Evolutionary conservation across 2,113 vertebrate species (phyloP), one percentile per base, ranked within the genome.

Genomic region (Vulpes ferrilata): DNA sequence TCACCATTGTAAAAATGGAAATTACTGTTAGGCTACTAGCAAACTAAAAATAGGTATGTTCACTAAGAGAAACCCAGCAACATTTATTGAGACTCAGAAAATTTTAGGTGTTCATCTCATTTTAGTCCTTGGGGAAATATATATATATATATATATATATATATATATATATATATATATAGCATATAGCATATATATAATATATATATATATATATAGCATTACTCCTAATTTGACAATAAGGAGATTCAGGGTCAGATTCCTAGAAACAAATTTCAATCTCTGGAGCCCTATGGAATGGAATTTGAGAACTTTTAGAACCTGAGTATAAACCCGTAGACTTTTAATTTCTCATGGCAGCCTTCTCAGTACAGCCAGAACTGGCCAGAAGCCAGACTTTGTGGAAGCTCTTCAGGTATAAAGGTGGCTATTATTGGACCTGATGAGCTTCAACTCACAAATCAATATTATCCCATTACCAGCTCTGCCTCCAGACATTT

Each of bases 391-490:
- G 80, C 53, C 92, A 97, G 86, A 57, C 35, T 92, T 38, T 12
- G n/a, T 59, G 25, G 67, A 87, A 38, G 59, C 51, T 93, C 17
- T 80, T 65, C 65, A 43, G 27, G 32, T 78, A 12, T 38, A 65
- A 96, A 94, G 38, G 83, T 74, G 43, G 64, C 51, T 89, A n/a
- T 76, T 89, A 60, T 71, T 51, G n/a, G 62, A 71, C 74, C 67
- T 84, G 60, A 96, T 57, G 85, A 95, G 43, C 30, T 90, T 96
- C 79, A 88, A 25, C 30, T 91, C 79, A 79, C 88, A 88, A 88
- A 97, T 96, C 94, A 83, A 86, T 97, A 94, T 69, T 97, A 95
- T 67, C 35, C 88, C 78, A 94, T 97, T 88, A 97, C 35, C 55
- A 86, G 60, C 57, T 90, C 57, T 96, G 88, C 60, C 91, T 90